Conservation (phyloP, 2,113 vertebrate genomes). For the Alexandromys fortis region DNA sequence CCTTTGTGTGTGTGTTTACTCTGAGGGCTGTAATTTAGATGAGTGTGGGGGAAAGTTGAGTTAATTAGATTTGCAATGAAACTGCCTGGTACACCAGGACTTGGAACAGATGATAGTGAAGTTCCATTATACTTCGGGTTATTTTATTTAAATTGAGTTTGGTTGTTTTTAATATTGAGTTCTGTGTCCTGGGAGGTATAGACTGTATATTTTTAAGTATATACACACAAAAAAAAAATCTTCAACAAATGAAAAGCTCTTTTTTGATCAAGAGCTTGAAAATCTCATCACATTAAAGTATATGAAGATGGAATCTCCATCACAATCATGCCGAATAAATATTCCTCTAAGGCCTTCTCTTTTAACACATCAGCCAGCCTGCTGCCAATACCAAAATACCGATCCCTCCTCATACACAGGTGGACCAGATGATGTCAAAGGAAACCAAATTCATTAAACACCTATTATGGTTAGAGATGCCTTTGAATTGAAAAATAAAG, state of each 20-base stretch:
- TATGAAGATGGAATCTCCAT: not conserved
- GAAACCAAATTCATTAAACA: conserved; percentile 78
- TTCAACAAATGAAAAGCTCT: not conserved
- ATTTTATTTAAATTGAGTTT: conserved; percentile 28
- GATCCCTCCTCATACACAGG: not conserved
- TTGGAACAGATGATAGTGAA: not conserved
- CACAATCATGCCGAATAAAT: conserved; percentile 20
- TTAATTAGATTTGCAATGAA: not conserved
- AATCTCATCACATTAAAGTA: not conserved
- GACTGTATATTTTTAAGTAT: not conserved
- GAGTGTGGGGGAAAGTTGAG: not conserved
- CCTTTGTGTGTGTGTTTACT: not conserved
- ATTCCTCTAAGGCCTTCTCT: conserved; percentile 11
- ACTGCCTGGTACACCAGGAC: accelerated
- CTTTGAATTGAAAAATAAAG: conserved; percentile 80
- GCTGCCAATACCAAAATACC: conserved; percentile 11
- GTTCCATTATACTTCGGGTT: not conserved
- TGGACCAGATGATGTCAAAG: conserved; percentile 30
- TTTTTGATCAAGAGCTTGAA: not conserved
- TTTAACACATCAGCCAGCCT: not conserved
- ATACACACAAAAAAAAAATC: not conserved
- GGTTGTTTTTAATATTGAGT: not conserved
- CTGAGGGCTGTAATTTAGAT: not conserved
- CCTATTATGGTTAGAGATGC: conserved; percentile 64
- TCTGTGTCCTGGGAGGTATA: not conserved